A percentile compares a stretch with the other conserved stretches of the same genome.
These are phyloP conservation scores for Cuniculus paca DNA, from an alignment of 2,797 vertebrate species.

Conservation along the genomic window DNA sequence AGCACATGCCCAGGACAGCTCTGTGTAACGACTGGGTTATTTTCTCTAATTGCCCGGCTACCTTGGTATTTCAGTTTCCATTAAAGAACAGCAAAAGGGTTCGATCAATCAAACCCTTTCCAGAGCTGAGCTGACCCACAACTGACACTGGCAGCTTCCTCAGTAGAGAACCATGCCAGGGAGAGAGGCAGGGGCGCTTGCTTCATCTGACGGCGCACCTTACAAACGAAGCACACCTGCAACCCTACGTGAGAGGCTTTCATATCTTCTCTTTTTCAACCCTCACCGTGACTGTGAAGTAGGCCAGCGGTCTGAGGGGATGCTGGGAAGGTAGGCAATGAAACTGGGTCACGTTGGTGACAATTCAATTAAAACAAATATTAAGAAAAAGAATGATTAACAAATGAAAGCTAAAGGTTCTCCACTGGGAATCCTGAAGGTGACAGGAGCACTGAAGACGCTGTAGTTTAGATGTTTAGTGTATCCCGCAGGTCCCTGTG, in stretches of 20 bases:
- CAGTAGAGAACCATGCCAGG: neutral
- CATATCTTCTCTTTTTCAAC: neutral
- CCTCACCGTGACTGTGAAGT: neutral
- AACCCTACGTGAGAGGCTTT: neutral
- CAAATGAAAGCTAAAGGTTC: neutral
- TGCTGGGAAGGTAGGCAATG: neutral
- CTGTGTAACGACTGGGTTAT: neutral
- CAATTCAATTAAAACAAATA: slow-evolving; percentile 44
- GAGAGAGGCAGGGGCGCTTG: neutral
- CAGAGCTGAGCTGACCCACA: neutral
- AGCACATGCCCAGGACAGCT: no score
- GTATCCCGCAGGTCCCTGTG: no score
- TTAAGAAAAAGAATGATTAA: slow-evolving; percentile 21
- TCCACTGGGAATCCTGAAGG: neutral
- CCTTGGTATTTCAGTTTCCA: neutral
- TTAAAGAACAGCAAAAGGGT: neutral
- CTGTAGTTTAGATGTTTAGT: neutral
- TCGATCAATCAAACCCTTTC: neutral
- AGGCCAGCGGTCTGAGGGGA: slow-evolving; percentile 1
- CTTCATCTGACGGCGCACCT: neutral
- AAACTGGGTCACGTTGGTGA: neutral
- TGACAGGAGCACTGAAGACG: neutral
- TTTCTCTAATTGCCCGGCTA: neutral
- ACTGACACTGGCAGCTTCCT: neutral
- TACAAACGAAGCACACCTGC: neutral